phyloP scores from a whole-genome alignment of 1,140 invertebrate species.

The Scaptodrosophila lebanonensis region DNA sequence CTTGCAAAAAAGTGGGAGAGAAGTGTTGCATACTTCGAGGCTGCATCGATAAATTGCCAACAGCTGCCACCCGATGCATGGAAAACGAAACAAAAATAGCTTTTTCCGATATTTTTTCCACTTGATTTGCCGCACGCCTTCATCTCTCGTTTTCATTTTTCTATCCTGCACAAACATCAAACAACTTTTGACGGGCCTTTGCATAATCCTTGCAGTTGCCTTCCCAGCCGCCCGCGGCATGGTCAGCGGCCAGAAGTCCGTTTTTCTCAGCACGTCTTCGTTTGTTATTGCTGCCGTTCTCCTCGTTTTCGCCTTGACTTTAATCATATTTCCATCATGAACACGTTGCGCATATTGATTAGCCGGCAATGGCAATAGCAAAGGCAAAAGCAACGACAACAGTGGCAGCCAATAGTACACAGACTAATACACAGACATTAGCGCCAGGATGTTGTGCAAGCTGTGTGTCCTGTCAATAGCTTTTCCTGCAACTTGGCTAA shows the following conservation, averaged over 20 bases:
- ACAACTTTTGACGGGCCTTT: conserved; percentile 69
- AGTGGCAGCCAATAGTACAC: conserved; percentile 28
- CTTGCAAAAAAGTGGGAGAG: conserved; percentile 32
- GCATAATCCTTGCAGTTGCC: conserved; percentile 52
- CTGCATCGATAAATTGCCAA: conserved; percentile 38
- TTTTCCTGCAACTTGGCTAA: no score
- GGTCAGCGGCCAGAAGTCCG: conserved; percentile 47
- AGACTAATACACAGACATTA: neutral
- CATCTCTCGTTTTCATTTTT: no score
- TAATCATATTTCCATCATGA: conserved; percentile 69
- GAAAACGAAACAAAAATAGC: neutral
- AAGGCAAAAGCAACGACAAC: conserved; percentile 20
- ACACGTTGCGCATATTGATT: conserved; percentile 61
- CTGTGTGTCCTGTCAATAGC: no score
- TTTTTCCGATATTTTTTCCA: conserved; percentile 36
- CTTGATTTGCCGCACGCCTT: conserved; percentile 46
- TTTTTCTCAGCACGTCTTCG: conserved; percentile 11
- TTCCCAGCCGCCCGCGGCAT: neutral
- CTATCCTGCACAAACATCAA: conserved; percentile 47
- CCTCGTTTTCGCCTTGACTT: conserved; percentile 64
- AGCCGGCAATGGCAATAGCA: conserved; percentile 21
- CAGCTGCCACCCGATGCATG: neutral
- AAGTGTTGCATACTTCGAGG: conserved; percentile 36
- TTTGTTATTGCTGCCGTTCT: conserved; percentile 14
- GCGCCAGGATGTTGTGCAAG: no score